Percentiles rank a stretch among this genome's conserved stretches.
Evolutionary conservation across 2,113 vertebrate species (phyloP).

Genomic region (Otis tarda): DNA sequence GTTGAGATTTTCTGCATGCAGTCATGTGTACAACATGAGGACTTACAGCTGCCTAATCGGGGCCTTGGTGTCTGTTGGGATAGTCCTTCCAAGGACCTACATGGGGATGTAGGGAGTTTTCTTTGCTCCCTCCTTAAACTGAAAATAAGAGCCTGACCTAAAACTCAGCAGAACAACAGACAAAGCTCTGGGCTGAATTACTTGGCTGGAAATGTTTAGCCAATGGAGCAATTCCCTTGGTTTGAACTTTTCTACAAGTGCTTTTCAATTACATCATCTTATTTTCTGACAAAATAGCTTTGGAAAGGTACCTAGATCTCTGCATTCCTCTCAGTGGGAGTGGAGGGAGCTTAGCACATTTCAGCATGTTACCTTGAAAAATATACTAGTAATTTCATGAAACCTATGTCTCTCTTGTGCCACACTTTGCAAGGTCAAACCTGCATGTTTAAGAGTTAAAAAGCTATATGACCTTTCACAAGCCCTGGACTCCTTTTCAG

Average conservation of each 20-base stretch:
- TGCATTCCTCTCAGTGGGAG: not conserved
- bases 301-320: not conserved
- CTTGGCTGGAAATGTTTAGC: not conserved
- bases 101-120: not conserved
- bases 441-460: not conserved
- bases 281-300: not conserved
- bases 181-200: not conserved
- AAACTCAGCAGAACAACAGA: slow-evolving; percentile 20
- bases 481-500: not conserved
- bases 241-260: not conserved
- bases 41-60: not conserved
- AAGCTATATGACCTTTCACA: not conserved
- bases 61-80: not conserved
- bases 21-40: not conserved
- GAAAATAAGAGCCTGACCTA: not conserved
- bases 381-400: not conserved
- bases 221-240: not conserved
- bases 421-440: not conserved
- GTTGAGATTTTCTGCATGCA: not conserved
- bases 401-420: not conserved
- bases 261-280: not conserved
- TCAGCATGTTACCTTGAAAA: not conserved
- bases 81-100: not conserved
- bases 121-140: not conserved
- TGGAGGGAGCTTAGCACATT: not conserved